Evolutionary conservation across 2,888 invertebrate genomes (phyloP).

Genomic region (Gymnosoma rotundatum): DNA sequence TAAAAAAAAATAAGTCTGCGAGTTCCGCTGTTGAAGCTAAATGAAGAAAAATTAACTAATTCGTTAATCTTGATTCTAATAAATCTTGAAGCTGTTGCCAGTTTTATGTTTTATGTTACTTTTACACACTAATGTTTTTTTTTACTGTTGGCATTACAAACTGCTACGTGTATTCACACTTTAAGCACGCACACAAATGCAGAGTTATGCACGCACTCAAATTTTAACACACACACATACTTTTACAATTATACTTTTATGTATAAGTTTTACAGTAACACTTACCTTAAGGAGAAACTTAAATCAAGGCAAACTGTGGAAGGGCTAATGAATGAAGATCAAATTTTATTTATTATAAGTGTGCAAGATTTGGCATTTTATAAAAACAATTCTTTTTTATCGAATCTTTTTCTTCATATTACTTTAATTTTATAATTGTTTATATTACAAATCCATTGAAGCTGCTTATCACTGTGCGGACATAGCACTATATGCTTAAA

Average conservation of each 20-base stretch:
- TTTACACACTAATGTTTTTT: conserved; percentile 4
- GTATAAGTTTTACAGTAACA: not conserved
- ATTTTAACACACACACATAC: not conserved
- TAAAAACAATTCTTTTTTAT: too few species aligned
- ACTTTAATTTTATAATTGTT: too few species aligned
- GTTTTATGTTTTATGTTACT: conserved; percentile 76
- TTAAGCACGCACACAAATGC: not conserved
- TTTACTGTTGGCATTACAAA: conserved; percentile 47
- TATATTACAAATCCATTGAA: not conserved
- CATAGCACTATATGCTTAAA: not conserved
- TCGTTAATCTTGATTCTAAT: conserved; percentile 81
- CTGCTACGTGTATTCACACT: conserved; percentile 22
- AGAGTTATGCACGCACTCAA: not conserved
- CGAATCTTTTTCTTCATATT: too few species aligned
- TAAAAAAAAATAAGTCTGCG: not conserved
- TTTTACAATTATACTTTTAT: not conserved
- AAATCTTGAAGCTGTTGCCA: conserved; percentile 80
- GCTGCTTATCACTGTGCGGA: not conserved
- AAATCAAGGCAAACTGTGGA: not conserved
- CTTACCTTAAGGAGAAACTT: not conserved
- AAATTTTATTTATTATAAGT: not conserved
- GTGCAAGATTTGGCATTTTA: too few species aligned
- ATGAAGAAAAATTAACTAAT: conserved; percentile 76
- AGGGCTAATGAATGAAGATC: not conserved
- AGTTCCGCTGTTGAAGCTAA: conserved; percentile 68